A percentile compares a stretch with the other conserved stretches of the same genome.
These are phyloP conservation scores for Carterocephalus palaemon DNA, from an alignment of 2,888 invertebrate species.

Conservation along the genomic window DNA sequence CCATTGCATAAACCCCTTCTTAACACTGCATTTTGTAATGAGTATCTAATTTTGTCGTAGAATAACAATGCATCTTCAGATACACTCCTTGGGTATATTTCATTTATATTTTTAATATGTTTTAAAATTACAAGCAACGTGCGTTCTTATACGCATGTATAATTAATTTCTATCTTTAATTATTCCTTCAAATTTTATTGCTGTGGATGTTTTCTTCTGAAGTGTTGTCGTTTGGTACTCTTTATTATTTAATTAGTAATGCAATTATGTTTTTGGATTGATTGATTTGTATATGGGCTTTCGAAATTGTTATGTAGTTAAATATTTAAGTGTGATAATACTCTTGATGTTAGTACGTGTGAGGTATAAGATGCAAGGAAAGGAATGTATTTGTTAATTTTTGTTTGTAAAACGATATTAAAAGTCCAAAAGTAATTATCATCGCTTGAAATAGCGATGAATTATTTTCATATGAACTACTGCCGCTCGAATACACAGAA, in stretches of 20 bases:
- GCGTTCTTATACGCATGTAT: constrained; percentile 7
- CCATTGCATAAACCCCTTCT: constrained; percentile 21
- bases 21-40: constrained; percentile 34
- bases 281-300: background rate
- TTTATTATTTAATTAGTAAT: no score
- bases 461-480: no score
- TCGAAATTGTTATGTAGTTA: background rate
- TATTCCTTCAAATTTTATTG: background rate
- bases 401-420: no score
- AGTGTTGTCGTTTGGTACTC: constrained; percentile 16
- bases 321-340: background rate
- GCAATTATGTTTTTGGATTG: background rate
- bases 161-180: constrained; percentile 8
- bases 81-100: background rate
- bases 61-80: constrained; percentile 9
- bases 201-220: constrained; percentile 1
- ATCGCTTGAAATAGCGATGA: no score
- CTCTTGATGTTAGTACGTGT: constrained; percentile 11
- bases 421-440: no score
- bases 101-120: no score
- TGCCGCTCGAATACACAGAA: no score
- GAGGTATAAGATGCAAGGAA: constrained; percentile 8
- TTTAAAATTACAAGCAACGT: no score
- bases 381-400: no score
- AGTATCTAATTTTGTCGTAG: constrained; percentile 18